phyloP scores from a whole-genome alignment of 2,113 vertebrate species.

The Chaenogobius annularis region DNA sequence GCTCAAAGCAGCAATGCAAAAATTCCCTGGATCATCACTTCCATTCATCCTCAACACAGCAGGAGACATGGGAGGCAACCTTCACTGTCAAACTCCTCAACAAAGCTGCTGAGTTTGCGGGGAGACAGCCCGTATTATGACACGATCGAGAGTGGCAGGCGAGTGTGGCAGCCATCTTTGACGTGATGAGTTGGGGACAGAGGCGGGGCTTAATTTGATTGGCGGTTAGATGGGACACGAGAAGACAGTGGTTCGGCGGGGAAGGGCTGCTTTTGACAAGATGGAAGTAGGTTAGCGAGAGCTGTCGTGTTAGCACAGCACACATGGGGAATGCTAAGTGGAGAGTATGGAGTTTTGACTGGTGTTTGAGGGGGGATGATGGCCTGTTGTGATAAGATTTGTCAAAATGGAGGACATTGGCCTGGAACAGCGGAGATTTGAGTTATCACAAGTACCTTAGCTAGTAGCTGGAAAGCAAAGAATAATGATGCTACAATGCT shows the following conservation, averaged over 20 bases:
- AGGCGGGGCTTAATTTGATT: slow-evolving; percentile 37
- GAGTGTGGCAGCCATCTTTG: slow-evolving; percentile 32
- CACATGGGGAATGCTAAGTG: neutral
- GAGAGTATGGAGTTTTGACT: neutral
- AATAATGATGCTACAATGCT: neutral
- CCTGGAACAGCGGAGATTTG: neutral
- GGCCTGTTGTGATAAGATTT: neutral
- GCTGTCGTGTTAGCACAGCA: slow-evolving; percentile 27
- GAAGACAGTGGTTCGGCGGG: slow-evolving; percentile 13
- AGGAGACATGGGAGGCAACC: slow-evolving; percentile 52
- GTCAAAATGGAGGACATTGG: neutral
- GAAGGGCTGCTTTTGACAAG: slow-evolving; percentile 27
- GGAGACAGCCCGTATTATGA: slow-evolving; percentile 34
- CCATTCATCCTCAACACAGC: slow-evolving; percentile 54
- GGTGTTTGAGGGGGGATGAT: neutral
- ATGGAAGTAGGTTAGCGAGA: slow-evolving; percentile 50
- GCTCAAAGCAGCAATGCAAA: slow-evolving; percentile 41
- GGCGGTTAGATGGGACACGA: slow-evolving; percentile 32
- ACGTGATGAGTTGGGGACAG: slow-evolving; percentile 16
- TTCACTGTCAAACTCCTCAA: slow-evolving; percentile 55
- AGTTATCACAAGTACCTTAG: neutral
- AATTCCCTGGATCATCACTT: slow-evolving; percentile 69
- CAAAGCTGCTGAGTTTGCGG: slow-evolving; percentile 48
- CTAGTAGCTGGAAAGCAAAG: neutral
- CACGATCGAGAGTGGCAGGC: slow-evolving; percentile 62